Conservation (phyloP, 2,797 vertebrate genomes). For the Craterocephalus amniculus region DNA sequence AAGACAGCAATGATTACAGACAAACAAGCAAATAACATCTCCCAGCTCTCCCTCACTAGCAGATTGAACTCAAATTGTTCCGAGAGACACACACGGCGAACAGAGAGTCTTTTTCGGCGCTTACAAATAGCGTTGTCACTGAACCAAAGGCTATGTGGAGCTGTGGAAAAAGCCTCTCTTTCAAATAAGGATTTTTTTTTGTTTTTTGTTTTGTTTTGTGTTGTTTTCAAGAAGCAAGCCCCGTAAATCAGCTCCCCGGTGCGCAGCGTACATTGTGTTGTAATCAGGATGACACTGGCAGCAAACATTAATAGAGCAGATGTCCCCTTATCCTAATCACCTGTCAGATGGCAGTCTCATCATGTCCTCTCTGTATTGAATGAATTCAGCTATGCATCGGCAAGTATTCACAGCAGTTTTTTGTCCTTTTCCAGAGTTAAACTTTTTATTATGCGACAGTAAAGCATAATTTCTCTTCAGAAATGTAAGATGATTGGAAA, state of each 20-base stretch:
- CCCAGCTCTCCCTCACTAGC: conserved; percentile 66
- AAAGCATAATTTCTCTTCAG: conserved; percentile 59
- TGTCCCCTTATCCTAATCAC: background rate
- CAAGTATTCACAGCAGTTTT: conserved; percentile 26
- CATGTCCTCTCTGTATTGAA: background rate
- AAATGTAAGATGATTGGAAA: conserved; percentile 61
- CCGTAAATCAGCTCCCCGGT: conserved; percentile 44
- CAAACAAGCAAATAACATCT: conserved; percentile 78
- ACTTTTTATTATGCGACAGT: conserved; percentile 32
- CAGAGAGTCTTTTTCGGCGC: conserved; percentile 65
- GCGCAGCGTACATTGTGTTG: conserved; percentile 2
- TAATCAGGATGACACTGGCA: conserved; percentile 17
- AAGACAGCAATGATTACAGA: conserved; percentile 77
- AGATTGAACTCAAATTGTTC: conserved; percentile 71
- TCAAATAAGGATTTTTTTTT: conserved; percentile 35
- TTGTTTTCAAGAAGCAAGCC: conserved; percentile 42
- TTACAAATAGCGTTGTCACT: conserved; percentile 63
- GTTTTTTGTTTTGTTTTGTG: background rate
- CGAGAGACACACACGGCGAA: conserved; percentile 61
- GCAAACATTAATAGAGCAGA: conserved; percentile 16
- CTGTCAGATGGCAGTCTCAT: background rate
- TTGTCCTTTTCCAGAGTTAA: conserved; percentile 37
- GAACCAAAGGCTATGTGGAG: conserved; percentile 52
- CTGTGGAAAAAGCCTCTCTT: conserved; percentile 38
- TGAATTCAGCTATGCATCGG: conserved; percentile 44